Conservation (phyloP, 2,113 vertebrate genomes). For the Rhodinocichla rosea region DNA sequence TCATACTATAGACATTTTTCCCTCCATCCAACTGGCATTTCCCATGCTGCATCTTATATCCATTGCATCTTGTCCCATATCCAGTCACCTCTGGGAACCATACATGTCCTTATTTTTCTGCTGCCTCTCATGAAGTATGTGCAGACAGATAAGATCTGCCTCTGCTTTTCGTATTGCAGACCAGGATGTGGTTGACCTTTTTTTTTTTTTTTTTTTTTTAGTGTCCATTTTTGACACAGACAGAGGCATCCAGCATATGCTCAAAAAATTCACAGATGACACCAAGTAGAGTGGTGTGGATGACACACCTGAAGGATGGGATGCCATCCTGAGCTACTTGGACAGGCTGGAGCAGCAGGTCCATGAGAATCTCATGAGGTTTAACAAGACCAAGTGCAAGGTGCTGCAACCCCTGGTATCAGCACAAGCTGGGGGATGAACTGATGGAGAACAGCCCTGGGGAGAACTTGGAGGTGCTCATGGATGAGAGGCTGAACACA, state of each 20-base stretch:
- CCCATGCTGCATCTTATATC: neutral
- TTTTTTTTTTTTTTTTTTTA: neutral
- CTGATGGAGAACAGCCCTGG: fast-evolving
- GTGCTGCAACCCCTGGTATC: fast-evolving
- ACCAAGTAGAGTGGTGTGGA: neutral
- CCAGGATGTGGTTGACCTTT: neutral
- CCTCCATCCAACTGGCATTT: neutral
- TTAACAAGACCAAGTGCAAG: neutral
- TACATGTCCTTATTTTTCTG: neutral
- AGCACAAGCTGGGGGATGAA: neutral
- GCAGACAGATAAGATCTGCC: neutral
- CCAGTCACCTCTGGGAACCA: neutral
- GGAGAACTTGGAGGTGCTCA: neutral
- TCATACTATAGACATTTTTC: neutral
- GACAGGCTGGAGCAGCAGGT: neutral
- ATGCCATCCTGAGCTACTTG: neutral
- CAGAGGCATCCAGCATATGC: fast-evolving
- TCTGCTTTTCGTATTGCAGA: neutral
- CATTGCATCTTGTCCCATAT: neutral
- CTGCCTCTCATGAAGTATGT: neutral
- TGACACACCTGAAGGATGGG: neutral
- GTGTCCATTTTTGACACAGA: neutral
- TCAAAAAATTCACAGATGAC: neutral
- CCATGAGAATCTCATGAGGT: neutral
- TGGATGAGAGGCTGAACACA: neutral